Percentiles rank a stretch among this genome's conserved stretches.
Evolutionary conservation across 30 jellyfish, hydroid and myxozoan genomes (phyloP).

Genomic region (Turritopsis dohrnii): DNA sequence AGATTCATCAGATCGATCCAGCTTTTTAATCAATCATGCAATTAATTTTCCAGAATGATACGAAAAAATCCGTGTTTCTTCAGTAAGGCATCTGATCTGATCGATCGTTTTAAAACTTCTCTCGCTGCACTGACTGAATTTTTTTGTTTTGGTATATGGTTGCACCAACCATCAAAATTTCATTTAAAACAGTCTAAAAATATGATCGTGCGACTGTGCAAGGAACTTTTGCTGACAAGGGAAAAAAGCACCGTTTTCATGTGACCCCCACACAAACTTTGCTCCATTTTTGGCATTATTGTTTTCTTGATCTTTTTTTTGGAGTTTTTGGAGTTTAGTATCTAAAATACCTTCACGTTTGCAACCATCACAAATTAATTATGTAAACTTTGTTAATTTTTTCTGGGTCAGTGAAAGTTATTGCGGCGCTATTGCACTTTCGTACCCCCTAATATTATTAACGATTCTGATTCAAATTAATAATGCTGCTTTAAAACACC

Average conservation of each 20-base stretch:
- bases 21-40: not conserved
- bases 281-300: not conserved
- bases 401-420: too few relatives aligned
- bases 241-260: not conserved
- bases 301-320: not conserved
- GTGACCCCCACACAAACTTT: not conserved
- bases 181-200: too few relatives aligned
- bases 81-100: not conserved
- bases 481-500: too few relatives aligned
- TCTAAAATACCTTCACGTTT: too few relatives aligned
- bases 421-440: too few relatives aligned
- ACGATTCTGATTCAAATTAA: too few relatives aligned
- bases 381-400: too few relatives aligned
- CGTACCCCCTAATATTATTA: too few relatives aligned
- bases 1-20: constrained; percentile 58
- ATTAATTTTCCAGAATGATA: not conserved
- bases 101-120: not conserved
- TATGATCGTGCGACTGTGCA: not conserved
- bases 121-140: not conserved
- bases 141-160: not conserved
- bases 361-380: too few relatives aligned
- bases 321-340: too few relatives aligned
- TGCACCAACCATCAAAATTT: not conserved
- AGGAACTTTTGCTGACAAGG: not conserved
- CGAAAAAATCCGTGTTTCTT: not conserved